phyloP scores from a whole-genome alignment of 1,140 invertebrate species.

The Melipona quadrifasciata region DNA sequence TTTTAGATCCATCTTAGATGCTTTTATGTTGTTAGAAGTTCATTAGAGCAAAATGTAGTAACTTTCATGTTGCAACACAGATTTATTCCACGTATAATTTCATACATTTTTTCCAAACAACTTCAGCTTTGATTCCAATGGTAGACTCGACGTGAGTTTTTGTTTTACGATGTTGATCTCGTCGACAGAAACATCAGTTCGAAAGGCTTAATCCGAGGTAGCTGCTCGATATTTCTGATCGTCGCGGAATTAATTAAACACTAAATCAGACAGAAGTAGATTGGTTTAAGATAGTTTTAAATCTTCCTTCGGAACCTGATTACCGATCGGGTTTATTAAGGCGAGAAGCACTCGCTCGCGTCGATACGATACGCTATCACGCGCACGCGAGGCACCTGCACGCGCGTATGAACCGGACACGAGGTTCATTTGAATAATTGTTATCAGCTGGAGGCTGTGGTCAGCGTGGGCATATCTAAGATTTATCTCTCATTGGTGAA shows the following conservation, averaged over 20 bases:
- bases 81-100: neutral
- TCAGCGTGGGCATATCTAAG: slow-evolving; percentile 1
- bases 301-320: neutral
- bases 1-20: too few relatives aligned
- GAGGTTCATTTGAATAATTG: slow-evolving; percentile 34
- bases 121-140: neutral
- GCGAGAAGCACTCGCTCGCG: neutral
- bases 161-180: neutral
- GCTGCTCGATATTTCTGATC: neutral
- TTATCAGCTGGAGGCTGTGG: neutral
- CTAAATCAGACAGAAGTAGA: neutral
- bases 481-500: slow-evolving; percentile 17
- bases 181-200: neutral
- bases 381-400: slow-evolving; percentile 18
- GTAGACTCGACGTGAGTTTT: neutral
- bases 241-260: neutral
- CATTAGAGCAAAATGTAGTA: too few relatives aligned
- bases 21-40: too few relatives aligned
- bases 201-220: neutral
- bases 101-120: neutral
- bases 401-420: neutral
- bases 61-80: too few relatives aligned
- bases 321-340: slow-evolving; percentile 14
- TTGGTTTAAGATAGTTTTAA: too few relatives aligned
- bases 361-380: neutral